Percentiles rank a stretch among this genome's conserved stretches.
These are phyloP conservation scores for Laothoe populi DNA, from an alignment of 2,888 invertebrate species.

Conservation along the genomic window DNA sequence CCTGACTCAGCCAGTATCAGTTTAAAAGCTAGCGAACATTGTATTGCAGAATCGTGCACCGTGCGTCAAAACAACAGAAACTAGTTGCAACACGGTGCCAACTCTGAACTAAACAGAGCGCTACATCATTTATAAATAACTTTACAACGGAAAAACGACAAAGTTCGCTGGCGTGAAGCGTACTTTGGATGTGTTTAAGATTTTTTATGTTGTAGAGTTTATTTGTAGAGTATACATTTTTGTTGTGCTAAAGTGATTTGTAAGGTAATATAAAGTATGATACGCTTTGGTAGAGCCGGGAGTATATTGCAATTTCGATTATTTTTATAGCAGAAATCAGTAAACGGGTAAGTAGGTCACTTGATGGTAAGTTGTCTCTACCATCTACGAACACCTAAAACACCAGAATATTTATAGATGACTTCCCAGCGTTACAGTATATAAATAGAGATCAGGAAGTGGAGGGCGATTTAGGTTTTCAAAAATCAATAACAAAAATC, in stretches of 20 bases:
- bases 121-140: slow-evolving; percentile 23
- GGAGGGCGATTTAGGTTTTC: too few species aligned
- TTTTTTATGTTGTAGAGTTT: neutral
- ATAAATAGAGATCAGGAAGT: too few species aligned
- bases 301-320: too few species aligned
- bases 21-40: neutral
- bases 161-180: slow-evolving; percentile 12
- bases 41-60: neutral
- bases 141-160: slow-evolving; percentile 10
- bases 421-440: too few species aligned
- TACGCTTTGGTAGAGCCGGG: neutral
- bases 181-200: slow-evolving; percentile 8
- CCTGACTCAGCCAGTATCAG: too few species aligned
- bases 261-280: neutral
- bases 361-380: too few species aligned
- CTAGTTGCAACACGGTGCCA: slow-evolving; percentile 5
- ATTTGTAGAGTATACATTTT: neutral
- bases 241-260: neutral
- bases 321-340: too few species aligned
- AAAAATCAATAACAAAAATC: too few species aligned
- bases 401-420: too few species aligned
- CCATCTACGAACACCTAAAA: too few species aligned
- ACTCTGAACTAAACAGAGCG: neutral
- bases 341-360: too few species aligned
- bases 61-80: slow-evolving; percentile 1